These are phyloP conservation scores for Oscheius myriophilus DNA, from an alignment of 2,888 invertebrate genomes.

Conservation along the genomic window DNA sequence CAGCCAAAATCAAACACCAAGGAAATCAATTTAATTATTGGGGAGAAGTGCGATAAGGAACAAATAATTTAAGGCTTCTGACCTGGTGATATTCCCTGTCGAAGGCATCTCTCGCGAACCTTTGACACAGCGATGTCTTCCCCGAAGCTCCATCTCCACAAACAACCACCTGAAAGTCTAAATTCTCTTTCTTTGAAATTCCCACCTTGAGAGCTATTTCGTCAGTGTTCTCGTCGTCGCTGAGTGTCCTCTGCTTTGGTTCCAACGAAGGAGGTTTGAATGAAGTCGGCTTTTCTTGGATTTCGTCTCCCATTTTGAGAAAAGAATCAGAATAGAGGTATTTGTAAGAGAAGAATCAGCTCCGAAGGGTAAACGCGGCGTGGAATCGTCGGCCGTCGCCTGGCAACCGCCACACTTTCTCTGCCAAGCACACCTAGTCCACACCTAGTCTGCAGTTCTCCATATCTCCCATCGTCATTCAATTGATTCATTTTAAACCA, in stretches of 20 bases:
- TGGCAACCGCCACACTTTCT: too few relatives aligned
- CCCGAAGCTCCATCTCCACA: slow-evolving; percentile 85
- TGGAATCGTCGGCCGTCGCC: too few relatives aligned
- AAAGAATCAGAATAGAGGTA: neutral
- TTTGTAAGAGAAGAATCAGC: neutral
- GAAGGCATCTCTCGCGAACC: slow-evolving; percentile 80
- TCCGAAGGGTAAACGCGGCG: neutral
- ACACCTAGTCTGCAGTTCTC: too few relatives aligned
- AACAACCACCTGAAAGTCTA: slow-evolving; percentile 71
- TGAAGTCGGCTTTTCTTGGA: neutral
- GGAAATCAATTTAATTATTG: too few relatives aligned
- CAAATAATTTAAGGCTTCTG: neutral
- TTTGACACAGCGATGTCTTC: slow-evolving; percentile 75
- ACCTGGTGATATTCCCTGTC: slow-evolving; percentile 74
- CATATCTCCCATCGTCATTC: too few relatives aligned
- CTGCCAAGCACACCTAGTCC: too few relatives aligned
- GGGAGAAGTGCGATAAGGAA: too few relatives aligned
- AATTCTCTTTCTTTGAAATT: neutral
- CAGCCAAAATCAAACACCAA: neutral
- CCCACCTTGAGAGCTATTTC: slow-evolving; percentile 39
- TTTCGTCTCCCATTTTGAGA: neutral
- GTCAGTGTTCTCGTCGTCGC: slow-evolving; percentile 37
- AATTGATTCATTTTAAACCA: too few relatives aligned
- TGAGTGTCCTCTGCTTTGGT: slow-evolving; percentile 10
- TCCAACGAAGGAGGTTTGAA: too few relatives aligned